Base-by-base conservation (phyloP, 2,113 vertebrate genomes). In the Crotalus tigris region DNA sequence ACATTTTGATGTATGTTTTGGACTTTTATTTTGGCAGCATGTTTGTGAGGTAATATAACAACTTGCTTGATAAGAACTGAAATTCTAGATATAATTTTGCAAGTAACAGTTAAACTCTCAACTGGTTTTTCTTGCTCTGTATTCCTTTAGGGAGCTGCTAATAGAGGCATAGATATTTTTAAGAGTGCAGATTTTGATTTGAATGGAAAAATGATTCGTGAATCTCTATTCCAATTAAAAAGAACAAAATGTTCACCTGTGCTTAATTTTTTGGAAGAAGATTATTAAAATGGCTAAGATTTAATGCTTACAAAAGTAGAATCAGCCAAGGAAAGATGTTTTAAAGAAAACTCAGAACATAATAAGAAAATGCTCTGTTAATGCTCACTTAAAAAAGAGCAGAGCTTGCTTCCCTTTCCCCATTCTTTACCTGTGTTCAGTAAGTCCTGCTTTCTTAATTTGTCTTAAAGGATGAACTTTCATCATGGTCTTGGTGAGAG, bases 121-220 rank as follows among this genome's bases (percentile, higher is more conserved):
- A 92, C 19, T 91, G 69, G 85, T 95, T 88, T 88, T 94, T 91
- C 90, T 92, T 92, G 92, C 95, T 85, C 69, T 92, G 64, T 94
- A 33, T 51, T 90, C 93, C 96, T 96, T 94, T 94, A 93, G 95
- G 94, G 93, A 96, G 95, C 89, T 94, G 93, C 92, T 59, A 91
- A 92, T 94, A 93, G 90, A 92, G 96, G 95, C 93, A 95, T 86
- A 95, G 59, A 95, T 94, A 88, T 95, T 92, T 94, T 19, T 91
- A 95, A 96, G 94, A 95, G 96, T 95, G 95, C 94, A 96, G 90
- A 96, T 95, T 95, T 97, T 97, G 91, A 96, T 96, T 95, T 95
- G 93, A 95, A 94, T 61, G 92, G 91, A 94, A 96, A 96, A 89
- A 96, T 96, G 94, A 95, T 94, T 95, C 46, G 9, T 95, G 91